Percentiles rank a stretch among this genome's conserved stretches.
These are phyloP conservation scores for Pseudotriccus pelzelni DNA, from an alignment of 2,797 vertebrate genomes.

Conservation along the genomic window DNA sequence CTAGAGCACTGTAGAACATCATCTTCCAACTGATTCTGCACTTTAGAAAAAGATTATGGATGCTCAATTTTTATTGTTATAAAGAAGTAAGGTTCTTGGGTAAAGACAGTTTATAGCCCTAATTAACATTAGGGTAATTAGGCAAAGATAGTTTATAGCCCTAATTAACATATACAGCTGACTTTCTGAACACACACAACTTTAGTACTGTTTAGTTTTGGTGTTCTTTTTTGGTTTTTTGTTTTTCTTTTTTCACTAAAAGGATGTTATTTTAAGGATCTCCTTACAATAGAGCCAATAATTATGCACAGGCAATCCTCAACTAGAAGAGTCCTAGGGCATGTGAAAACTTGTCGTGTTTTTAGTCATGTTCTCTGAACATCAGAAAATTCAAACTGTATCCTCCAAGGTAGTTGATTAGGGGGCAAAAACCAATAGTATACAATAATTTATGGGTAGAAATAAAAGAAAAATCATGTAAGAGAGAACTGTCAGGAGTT, in stretches of 20 bases:
- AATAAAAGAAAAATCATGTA: not conserved
- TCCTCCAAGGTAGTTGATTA: not conserved
- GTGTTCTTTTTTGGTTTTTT: too few relatives aligned
- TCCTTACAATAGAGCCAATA: not conserved
- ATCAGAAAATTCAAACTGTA: not conserved
- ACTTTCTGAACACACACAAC: not conserved
- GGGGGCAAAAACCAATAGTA: not conserved
- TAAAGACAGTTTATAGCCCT: not conserved
- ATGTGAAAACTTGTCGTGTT: not conserved
- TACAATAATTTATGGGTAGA: not conserved
- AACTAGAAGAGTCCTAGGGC: not conserved
- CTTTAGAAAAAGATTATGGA: not conserved
- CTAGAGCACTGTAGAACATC: not conserved
- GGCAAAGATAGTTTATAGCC: not conserved
- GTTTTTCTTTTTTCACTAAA: not conserved
- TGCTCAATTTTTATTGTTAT: not conserved
- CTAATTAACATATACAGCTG: not conserved
- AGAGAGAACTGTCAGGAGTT: not conserved
- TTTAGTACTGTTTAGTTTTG: not conserved
- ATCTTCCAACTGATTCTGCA: not conserved
- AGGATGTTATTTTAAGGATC: not conserved
- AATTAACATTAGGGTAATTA: not conserved
- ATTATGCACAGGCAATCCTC: not conserved
- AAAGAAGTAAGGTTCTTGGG: not conserved
- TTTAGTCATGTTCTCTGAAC: not conserved